These are phyloP conservation scores for Globicephala melas DNA, from an alignment of 2,113 vertebrate species.

Conservation along the genomic window DNA sequence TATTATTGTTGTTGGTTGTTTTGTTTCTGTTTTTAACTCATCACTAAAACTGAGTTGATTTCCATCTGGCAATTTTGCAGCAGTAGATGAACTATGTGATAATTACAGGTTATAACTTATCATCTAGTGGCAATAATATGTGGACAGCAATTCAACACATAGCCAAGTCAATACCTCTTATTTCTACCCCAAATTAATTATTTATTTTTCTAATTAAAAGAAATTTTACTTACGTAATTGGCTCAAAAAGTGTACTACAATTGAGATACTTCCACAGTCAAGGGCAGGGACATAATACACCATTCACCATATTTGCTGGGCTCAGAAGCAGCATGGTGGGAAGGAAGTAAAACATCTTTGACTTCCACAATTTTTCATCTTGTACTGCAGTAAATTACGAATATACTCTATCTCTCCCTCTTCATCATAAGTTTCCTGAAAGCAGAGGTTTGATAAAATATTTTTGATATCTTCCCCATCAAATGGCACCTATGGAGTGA, in stretches of 20 bases:
- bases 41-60: background rate
- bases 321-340: background rate
- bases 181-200: background rate
- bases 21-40: slow-evolving; percentile 14
- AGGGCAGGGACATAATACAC: background rate
- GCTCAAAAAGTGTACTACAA: background rate
- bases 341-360: background rate
- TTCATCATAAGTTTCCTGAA: background rate
- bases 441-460: background rate
- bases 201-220: background rate
- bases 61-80: background rate
- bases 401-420: background rate
- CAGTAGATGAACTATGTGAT: background rate
- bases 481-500: background rate
- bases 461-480: background rate
- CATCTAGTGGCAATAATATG: background rate
- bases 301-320: background rate
- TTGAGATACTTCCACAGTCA: background rate
- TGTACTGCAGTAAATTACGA: background rate
- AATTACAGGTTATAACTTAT: slow-evolving; percentile 30
- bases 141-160: background rate
- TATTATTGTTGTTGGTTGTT: slow-evolving; percentile 6
- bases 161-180: background rate
- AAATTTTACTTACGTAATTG: background rate
- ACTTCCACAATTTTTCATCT: background rate